Conservation (phyloP, 2,797 vertebrate species). For the Nasua narica region DNA sequence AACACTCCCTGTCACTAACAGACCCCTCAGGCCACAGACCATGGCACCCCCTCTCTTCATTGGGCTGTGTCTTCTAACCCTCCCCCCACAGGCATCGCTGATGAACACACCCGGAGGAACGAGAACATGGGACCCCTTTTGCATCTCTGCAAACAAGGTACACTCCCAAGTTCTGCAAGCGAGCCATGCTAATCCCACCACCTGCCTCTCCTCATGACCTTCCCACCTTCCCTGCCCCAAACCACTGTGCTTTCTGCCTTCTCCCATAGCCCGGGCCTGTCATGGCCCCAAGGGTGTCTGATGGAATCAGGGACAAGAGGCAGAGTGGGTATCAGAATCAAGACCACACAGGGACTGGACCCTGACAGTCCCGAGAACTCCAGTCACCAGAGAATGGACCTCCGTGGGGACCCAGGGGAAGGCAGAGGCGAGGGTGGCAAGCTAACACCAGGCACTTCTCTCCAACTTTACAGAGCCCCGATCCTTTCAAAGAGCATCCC, state of each 20-base stretch:
- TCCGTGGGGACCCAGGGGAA: not conserved
- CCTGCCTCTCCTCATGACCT: not conserved
- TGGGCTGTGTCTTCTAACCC: fast-evolving
- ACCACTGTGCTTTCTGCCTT: fast-evolving
- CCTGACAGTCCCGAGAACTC: not conserved
- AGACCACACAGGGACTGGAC: fast-evolving
- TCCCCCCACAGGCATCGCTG: too few relatives aligned
- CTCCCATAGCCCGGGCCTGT: not conserved
- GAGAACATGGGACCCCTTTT: fast-evolving
- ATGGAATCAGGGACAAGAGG: not conserved
- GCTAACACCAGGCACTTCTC: fast-evolving
- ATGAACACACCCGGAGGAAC: too few relatives aligned
- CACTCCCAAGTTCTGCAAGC: not conserved
- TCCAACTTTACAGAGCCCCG: too few relatives aligned
- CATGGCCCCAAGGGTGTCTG: not conserved
- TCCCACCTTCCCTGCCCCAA: not conserved
- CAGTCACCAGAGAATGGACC: too few relatives aligned
- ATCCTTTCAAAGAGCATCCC: not conserved
- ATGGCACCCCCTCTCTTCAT: fast-evolving
- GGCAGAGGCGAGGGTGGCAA: not conserved
- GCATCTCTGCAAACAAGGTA: fast-evolving
- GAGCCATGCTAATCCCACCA: fast-evolving
- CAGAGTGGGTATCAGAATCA: too few relatives aligned
- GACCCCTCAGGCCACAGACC: fast-evolving
- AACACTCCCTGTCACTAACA: not conserved